A percentile compares a stretch with the other conserved stretches of the same genome.
These are phyloP conservation scores for Notocelia uddmanniana DNA, from an alignment of 2,888 invertebrate species.

Conservation along the genomic window DNA sequence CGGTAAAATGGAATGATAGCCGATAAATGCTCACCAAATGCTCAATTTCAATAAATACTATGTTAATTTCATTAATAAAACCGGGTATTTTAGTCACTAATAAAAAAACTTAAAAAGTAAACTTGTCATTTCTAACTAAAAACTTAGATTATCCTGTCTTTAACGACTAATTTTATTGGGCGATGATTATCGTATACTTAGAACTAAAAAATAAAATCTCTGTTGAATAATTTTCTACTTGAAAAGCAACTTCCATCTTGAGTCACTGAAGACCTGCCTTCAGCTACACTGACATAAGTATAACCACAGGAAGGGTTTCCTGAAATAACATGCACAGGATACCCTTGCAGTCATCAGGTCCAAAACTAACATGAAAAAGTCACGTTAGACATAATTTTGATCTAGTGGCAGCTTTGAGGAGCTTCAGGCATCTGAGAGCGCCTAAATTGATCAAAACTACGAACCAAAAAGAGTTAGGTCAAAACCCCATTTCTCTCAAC, in stretches of 20 bases:
- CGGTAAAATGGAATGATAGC: conserved; percentile 70
- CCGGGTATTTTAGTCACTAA: conserved; percentile 38
- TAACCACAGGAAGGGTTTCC: background rate
- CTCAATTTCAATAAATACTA: conserved; percentile 46
- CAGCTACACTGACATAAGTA: background rate
- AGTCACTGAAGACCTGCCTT: background rate
- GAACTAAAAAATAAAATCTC: conserved; percentile 43
- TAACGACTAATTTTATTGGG: conserved; percentile 29
- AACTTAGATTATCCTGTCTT: conserved; percentile 45
- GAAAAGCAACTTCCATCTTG: conserved; percentile 1
- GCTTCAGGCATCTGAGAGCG: background rate
- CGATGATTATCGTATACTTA: conserved; percentile 34
- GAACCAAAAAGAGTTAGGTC: background rate
- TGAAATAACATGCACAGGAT: too few species aligned
- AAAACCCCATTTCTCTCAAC: background rate
- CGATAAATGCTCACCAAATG: conserved; percentile 61
- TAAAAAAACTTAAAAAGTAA: conserved; percentile 39
- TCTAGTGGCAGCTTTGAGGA: too few species aligned
- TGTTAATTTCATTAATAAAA: conserved; percentile 49
- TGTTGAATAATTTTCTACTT: conserved; percentile 25
- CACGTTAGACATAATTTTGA: too few species aligned
- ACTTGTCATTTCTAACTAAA: conserved; percentile 44
- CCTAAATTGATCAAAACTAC: background rate
- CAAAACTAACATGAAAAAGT: too few species aligned
- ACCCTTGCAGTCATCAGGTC: too few species aligned